Base-by-base conservation (phyloP, 2,113 vertebrate species). In the Laticauda colubrina region DNA sequence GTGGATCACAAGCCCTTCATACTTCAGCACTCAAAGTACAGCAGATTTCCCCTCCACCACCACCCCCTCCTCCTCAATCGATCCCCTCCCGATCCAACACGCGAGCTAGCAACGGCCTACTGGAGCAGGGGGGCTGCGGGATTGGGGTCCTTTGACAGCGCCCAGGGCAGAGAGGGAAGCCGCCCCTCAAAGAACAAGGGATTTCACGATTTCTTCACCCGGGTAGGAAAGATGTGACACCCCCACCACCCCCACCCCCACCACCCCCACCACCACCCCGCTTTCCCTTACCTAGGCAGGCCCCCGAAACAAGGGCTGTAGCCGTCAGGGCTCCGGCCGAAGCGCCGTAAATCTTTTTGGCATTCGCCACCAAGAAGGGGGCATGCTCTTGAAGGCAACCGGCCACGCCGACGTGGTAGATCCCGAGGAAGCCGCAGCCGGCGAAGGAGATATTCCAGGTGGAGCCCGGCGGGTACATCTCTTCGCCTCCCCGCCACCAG, bases 381-480 rank as follows among this genome's bases (percentile, higher is more conserved):
- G 99, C 98, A 56, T 98, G 98, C 87, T 99, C 98, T 95, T 97
- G 97, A 87, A 99, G 97, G 96, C 99, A 99, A 97, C 99, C 99
- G 94, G 99, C 99, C 3, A 99, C 99, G 1, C 99, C 99, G 91
- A 99, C 48, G 94, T 99, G 99, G 96, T 99, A 99, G 94, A 99
- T 98, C 3, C 99, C 99, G 45, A 99, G 97, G 96, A 99, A 99
- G 2, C 99, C 99, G 88, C 99, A 99, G 45, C 99, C 99, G 3
- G 99, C 99, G 95, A 99, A 99, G 43, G 99, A 99, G 95, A 99
- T 99, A 96, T 98, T 99, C 99, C 99, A 99, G 21, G 98, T 96
- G 57, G 98, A 96, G 95, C 99, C 98, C 91, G 93, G 93, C 20
- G 98, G 98, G 93, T 99, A 99, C 99, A 99, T 99, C 56, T 94